These are phyloP conservation scores for Hydrozoanthus tunicans DNA, from an alignment of 64 coral and sea anemone species.

Conservation along the genomic window DNA sequence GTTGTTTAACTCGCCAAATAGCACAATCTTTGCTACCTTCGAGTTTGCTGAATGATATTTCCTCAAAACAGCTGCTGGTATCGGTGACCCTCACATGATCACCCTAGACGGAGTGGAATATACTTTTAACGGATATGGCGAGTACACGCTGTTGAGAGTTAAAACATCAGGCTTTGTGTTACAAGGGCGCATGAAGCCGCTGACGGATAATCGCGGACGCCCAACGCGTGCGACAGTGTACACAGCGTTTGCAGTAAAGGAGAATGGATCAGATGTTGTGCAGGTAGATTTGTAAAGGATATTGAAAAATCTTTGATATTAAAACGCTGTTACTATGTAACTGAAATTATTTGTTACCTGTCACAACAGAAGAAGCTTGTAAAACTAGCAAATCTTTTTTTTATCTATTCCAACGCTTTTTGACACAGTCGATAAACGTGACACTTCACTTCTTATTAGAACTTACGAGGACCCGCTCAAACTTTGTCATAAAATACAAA, in stretches of 20 bases:
- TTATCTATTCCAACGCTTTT: too few relatives aligned
- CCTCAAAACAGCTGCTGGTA: neutral
- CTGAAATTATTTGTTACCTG: too few relatives aligned
- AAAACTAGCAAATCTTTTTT: too few relatives aligned
- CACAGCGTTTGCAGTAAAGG: constrained; percentile 52
- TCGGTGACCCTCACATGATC: constrained; percentile 64
- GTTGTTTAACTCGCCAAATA: too few relatives aligned
- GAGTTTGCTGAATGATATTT: neutral
- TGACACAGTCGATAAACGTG: too few relatives aligned
- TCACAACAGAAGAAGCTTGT: too few relatives aligned
- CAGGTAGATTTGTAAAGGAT: constrained; percentile 18
- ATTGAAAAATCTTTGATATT: too few relatives aligned
- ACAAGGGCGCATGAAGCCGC: constrained; percentile 58
- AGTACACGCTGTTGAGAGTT: constrained; percentile 37
- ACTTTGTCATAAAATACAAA: too few relatives aligned
- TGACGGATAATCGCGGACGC: neutral
- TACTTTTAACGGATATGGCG: constrained; percentile 60
- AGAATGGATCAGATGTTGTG: neutral
- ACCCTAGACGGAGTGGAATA: constrained; percentile 57
- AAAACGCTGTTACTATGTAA: too few relatives aligned
- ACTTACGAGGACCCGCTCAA: too few relatives aligned
- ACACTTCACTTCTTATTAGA: too few relatives aligned
- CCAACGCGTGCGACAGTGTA: constrained; percentile 36
- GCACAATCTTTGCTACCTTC: neutral
- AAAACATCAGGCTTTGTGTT: constrained; percentile 31